These are phyloP conservation scores for Etheostoma nigrum DNA, from an alignment of 2,797 vertebrate genomes.

Conservation along the genomic window DNA sequence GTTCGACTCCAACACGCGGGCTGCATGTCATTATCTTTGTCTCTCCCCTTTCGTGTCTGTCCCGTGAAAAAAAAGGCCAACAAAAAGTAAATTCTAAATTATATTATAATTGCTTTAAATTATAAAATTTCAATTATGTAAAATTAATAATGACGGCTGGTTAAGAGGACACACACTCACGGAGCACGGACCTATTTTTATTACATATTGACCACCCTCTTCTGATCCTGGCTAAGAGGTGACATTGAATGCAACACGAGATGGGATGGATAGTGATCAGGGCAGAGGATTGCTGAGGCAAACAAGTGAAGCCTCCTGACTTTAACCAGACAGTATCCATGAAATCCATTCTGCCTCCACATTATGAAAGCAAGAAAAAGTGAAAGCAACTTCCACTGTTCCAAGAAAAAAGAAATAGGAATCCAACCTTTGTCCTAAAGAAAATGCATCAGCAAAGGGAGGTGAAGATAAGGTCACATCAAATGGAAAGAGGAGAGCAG, in stretches of 20 bases:
- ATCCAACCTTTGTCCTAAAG: background rate
- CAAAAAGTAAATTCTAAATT: background rate
- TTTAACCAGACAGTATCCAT: background rate
- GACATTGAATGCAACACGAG: constrained; percentile 1
- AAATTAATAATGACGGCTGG: background rate
- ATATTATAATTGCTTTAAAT: background rate
- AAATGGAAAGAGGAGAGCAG: constrained; percentile 15
- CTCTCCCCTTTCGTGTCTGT: no score
- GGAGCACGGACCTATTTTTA: constrained; percentile 5
- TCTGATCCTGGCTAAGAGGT: background rate
- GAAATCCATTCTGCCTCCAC: background rate
- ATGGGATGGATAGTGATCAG: background rate
- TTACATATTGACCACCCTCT: background rate
- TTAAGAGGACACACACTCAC: background rate
- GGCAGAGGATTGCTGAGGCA: background rate
- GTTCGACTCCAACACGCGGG: no score
- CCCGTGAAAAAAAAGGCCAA: no score
- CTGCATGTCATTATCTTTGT: no score
- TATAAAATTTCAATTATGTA: background rate
- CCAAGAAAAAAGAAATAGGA: background rate
- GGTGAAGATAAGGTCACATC: constrained; percentile 22
- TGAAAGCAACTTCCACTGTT: background rate
- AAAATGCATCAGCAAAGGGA: constrained; percentile 6
- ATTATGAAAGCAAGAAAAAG: background rate
- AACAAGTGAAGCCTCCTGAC: background rate